Base-by-base conservation (phyloP, 1,140 invertebrate species). In the Diprion similis region DNA sequence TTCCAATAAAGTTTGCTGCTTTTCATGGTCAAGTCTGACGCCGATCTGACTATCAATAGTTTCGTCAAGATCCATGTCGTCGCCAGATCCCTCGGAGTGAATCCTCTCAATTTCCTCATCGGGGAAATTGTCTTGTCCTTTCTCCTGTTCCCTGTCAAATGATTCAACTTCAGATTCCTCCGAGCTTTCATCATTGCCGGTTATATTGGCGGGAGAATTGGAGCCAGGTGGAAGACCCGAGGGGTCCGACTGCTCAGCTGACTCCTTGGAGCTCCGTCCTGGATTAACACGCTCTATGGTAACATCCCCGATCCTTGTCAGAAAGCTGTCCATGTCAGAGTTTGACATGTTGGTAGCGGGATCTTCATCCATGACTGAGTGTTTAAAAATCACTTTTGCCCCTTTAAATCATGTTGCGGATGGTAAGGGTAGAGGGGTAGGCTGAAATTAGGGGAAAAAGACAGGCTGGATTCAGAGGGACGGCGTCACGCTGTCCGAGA, bases 231-330 rank as follows among this genome's bases (percentile, higher is more conserved):
- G 79, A 46, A 71, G 68, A 17, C 78, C 76, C 4, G 74, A 70
- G 64, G 75, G 76, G 67, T 73, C 78, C 68, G 72, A 70, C 68
- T 78, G 76, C 18, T 73, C 73, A 45, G 76, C 72, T 66, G 70
- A 71, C 46, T 82, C 81, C 73, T 72, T 78, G 71, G 78, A 75
- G 68, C 76, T 81, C 71, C 74, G 77, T 70, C 81, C 82, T 46
- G 87, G 84, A 64, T 82, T 81, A 70, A 89, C 87, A 46, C 87
- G 82, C 77, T 90, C 88, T 73, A 90, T 89, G n/a, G 87, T 90
- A 74, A 89, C 89, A 82, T 90, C 89, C 73, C 88, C 89, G 75
- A 89, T 89, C 71, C 88, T 83, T 47, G 87, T 87, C 68, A 89
- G 79, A 77, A 87, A 87, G 75, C 83, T 85, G 76, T 88, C 83